A percentile compares a stretch with the other conserved stretches of the same genome.
Conservation (phyloP, 2,797 vertebrate species). For the Chaetophractus vellerosus region DNA sequence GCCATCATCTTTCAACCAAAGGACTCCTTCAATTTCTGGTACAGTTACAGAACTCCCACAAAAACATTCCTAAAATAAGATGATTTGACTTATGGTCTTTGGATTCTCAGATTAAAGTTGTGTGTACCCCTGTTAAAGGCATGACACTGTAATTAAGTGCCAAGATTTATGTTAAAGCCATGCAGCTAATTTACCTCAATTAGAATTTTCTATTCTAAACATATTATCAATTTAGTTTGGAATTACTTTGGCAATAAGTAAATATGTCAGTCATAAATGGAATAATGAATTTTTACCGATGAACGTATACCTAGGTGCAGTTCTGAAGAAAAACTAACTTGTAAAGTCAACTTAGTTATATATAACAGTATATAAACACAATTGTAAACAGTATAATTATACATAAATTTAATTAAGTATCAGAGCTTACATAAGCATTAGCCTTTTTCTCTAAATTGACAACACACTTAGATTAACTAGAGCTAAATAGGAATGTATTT, state of each 20-base stretch:
- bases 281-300: not conserved
- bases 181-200: constrained; percentile 32
- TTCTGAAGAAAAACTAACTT: constrained; percentile 51
- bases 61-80: constrained; percentile 95
- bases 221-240: constrained; percentile 45
- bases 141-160: constrained; percentile 18
- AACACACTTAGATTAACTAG: constrained; percentile 57
- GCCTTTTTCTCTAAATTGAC: constrained; percentile 42
- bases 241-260: constrained; percentile 34
- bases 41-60: constrained; percentile 97
- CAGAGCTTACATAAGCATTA: constrained; percentile 18
- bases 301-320: not conserved
- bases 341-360: constrained; percentile 46
- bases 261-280: not conserved
- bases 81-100: constrained; percentile 58
- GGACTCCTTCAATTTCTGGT: constrained; percentile 97
- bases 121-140: constrained; percentile 26
- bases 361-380: constrained; percentile 5
- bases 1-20: constrained; percentile 99
- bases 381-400: constrained; percentile 29
- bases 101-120: constrained; percentile 55
- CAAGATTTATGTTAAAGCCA: constrained; percentile 50
- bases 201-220: constrained; percentile 61
- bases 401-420: constrained; percentile 56
- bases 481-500: constrained; percentile 1